Evolutionary conservation across 2,113 vertebrate genomes (phyloP), one percentile per base, ranked within the genome.

Genomic region (Acrocephalus kingi): DNA sequence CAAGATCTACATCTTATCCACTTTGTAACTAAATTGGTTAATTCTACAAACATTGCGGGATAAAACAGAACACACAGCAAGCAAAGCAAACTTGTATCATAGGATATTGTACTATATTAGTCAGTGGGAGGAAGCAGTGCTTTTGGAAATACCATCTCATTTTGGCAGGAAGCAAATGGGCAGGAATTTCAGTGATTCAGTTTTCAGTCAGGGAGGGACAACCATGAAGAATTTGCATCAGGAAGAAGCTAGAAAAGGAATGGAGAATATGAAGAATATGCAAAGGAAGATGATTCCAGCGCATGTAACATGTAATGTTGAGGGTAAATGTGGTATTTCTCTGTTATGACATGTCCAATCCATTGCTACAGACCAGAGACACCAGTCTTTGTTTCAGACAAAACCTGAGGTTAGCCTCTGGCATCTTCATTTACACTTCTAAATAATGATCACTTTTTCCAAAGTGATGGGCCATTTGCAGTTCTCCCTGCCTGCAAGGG

Each of bases 391-490:
- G 35, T 83, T 94, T 90, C 58, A 71, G 67, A 46, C 46, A 66
- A 71, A 58, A 73, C 33, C 33, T 84, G 74, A 84, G 22, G 46
- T 63, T 87, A 84, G 76, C 41, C 80, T 64, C 52, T 63, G 49
- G 81, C 52, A 51, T 87, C 74, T 95, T 93, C 90, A 87, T 91
- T 97, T 93, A 79, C 77, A 68, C 69, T 73, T 91, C 48, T 84
- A 93, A 94, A 41, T 90, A 90, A 91, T 54, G 89, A 71, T 59
- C 54, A 58, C 37, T 85, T 87, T 89, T 85, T 43, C 69, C 55
- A 66, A 84, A 72, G 71, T 35, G 71, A 72, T 87, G 77, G 67
- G 77, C 79, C 78, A 76, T 76, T 95, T 85, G 74, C 74, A 84
- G 89, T 61, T 93, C 74, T 78, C 48, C n/a, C 73, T 87, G 74